These are phyloP conservation scores for Dendrocincla fuliginosa DNA, from an alignment of 2,797 vertebrate species.

Conservation along the genomic window DNA sequence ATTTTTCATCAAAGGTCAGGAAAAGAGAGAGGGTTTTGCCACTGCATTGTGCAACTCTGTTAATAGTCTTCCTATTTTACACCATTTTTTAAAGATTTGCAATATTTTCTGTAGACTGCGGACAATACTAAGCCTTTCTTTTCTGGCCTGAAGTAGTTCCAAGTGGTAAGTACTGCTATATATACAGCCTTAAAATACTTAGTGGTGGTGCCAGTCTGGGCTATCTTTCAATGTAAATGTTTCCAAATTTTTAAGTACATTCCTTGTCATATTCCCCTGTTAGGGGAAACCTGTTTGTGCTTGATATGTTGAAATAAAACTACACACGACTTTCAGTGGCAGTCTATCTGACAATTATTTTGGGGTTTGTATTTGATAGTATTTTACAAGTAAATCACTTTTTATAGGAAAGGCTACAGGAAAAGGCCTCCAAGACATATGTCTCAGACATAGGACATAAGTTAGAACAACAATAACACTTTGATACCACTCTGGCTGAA, in stretches of 20 bases:
- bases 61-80: slow-evolving; percentile 77
- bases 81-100: slow-evolving; percentile 74
- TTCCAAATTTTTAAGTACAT: slow-evolving; percentile 73
- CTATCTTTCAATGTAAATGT: slow-evolving; percentile 73
- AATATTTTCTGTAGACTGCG: slow-evolving; percentile 74
- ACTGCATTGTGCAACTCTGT: slow-evolving; percentile 69
- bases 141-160: slow-evolving; percentile 75
- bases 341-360: slow-evolving; percentile 18
- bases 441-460: neutral
- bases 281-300: slow-evolving; percentile 71
- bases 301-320: slow-evolving; percentile 74
- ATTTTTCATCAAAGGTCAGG: slow-evolving; percentile 52
- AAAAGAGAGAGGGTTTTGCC: slow-evolving; percentile 65
- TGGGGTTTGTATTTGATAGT: neutral
- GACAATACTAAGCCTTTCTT: slow-evolving; percentile 73
- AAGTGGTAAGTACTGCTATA: slow-evolving; percentile 75
- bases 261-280: slow-evolving; percentile 57
- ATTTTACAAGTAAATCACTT: neutral
- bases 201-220: slow-evolving; percentile 73
- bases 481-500: neutral
- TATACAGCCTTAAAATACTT: slow-evolving; percentile 76
- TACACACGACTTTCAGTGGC: slow-evolving; percentile 63
- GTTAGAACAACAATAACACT: neutral
- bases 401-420: neutral
- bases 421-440: neutral